phyloP scores from a whole-genome alignment of 2,113 vertebrate species.

The Cyprinodon brontotheroides region DNA sequence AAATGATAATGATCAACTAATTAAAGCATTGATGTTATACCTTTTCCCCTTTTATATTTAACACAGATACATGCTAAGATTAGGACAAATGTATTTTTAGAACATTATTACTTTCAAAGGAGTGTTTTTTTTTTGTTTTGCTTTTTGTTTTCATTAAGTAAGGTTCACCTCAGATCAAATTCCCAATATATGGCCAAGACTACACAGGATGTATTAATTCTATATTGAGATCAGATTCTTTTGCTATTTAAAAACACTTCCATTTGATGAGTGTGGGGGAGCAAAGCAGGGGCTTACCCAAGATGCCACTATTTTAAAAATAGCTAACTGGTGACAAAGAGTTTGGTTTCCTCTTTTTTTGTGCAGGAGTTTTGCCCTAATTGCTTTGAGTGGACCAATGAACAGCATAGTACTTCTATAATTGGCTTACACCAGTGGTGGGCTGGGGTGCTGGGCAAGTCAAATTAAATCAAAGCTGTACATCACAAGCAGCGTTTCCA shows the following conservation, averaged over 20 bases:
- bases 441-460: slow-evolving; percentile 52
- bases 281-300: not conserved
- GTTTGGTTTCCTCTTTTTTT: slow-evolving; percentile 2
- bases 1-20: too few relatives aligned
- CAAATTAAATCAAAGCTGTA: slow-evolving; percentile 76
- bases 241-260: not conserved
- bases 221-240: not conserved
- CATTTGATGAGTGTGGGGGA: not conserved
- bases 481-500: slow-evolving; percentile 29
- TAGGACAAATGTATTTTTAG: too few relatives aligned
- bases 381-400: slow-evolving; percentile 56
- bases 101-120: too few relatives aligned
- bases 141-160: too few relatives aligned
- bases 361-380: slow-evolving; percentile 28
- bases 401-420: slow-evolving; percentile 52
- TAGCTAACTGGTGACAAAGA: not conserved
- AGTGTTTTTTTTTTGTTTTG: too few relatives aligned
- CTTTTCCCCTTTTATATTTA: too few relatives aligned
- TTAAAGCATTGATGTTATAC: too few relatives aligned
- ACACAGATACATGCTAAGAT: too few relatives aligned
- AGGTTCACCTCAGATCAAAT: not conserved
- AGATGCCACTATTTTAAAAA: not conserved
- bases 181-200: not conserved
- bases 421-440: slow-evolving; percentile 64
- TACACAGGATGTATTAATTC: not conserved